phyloP scores from a whole-genome alignment of 2,113 vertebrate genomes.

The Okapia johnstoni region DNA sequence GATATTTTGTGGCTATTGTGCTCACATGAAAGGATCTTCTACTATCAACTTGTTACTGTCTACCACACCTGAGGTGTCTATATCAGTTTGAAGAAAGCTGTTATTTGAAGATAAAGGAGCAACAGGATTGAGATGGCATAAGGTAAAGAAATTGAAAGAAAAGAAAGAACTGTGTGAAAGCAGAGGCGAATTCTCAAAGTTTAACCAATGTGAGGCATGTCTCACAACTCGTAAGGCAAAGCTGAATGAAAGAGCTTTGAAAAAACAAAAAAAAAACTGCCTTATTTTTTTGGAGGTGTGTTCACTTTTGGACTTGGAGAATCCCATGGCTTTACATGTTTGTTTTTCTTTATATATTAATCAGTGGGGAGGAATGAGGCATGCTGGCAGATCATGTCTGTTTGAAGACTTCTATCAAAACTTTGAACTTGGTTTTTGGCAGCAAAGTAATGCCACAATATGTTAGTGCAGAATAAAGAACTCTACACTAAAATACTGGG shows the following conservation, averaged over 20 bases:
- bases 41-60: not conserved
- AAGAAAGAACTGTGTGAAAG: not conserved
- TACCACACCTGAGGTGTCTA: not conserved
- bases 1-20: not conserved
- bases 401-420: slow-evolving; percentile 40
- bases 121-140: not conserved
- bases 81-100: not conserved
- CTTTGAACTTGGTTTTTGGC: slow-evolving; percentile 47
- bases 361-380: slow-evolving; percentile 39
- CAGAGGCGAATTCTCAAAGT: not conserved
- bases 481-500: not conserved
- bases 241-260: not conserved
- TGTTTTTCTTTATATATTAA: slow-evolving; percentile 54
- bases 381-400: slow-evolving; percentile 43
- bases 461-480: slow-evolving; percentile 10
- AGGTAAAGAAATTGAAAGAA: not conserved
- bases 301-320: slow-evolving; percentile 26
- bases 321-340: slow-evolving; percentile 28
- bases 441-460: slow-evolving; percentile 30
- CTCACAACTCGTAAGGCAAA: not conserved
- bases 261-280: not conserved
- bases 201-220: not conserved
- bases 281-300: not conserved
- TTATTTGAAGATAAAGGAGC: slow-evolving; percentile 19
- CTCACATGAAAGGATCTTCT: not conserved